Percentiles rank a stretch among this genome's conserved stretches.
Evolutionary conservation across 2,797 vertebrate species (phyloP).

Genomic region (Acanthurus tractus): DNA sequence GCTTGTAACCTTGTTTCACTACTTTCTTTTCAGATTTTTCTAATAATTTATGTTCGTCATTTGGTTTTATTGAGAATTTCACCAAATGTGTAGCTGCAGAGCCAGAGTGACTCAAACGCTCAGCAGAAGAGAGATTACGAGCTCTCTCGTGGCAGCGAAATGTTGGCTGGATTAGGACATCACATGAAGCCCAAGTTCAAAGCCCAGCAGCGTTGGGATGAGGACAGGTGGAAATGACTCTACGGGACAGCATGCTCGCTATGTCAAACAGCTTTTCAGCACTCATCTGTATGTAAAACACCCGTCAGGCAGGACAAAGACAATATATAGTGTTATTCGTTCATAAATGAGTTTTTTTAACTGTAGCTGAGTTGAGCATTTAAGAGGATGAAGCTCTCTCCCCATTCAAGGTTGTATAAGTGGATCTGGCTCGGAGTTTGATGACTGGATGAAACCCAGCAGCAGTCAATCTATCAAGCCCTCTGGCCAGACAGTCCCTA

Average conservation of each 20-base stretch:
- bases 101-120: conserved; percentile 39
- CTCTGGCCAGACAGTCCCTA: conserved; percentile 37
- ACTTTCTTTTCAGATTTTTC: neutral
- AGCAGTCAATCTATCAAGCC: conserved; percentile 60
- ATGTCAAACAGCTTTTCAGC: neutral
- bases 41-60: neutral
- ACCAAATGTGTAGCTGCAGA: conserved; percentile 14
- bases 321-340: conserved; percentile 5
- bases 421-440: conserved; percentile 61
- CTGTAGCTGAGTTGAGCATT: conserved; percentile 30
- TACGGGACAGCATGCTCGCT: conserved; percentile 9
- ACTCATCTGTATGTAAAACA: neutral
- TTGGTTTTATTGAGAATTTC: conserved; percentile 2
- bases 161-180: conserved; percentile 74
- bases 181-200: conserved; percentile 68
- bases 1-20: neutral
- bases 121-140: conserved; percentile 56
- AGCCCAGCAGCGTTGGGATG: conserved; percentile 39
- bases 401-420: conserved; percentile 59
- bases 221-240: conserved; percentile 54
- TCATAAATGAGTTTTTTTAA: conserved; percentile 11
- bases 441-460: conserved; percentile 63
- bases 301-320: neutral
- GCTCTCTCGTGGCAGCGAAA: conserved; percentile 50
- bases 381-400: conserved; percentile 56